Percentiles rank a stretch among this genome's conserved stretches.
Conservation (phyloP, 92 coral and sea anemone genomes). For the Zoanthus sansibaricus region DNA sequence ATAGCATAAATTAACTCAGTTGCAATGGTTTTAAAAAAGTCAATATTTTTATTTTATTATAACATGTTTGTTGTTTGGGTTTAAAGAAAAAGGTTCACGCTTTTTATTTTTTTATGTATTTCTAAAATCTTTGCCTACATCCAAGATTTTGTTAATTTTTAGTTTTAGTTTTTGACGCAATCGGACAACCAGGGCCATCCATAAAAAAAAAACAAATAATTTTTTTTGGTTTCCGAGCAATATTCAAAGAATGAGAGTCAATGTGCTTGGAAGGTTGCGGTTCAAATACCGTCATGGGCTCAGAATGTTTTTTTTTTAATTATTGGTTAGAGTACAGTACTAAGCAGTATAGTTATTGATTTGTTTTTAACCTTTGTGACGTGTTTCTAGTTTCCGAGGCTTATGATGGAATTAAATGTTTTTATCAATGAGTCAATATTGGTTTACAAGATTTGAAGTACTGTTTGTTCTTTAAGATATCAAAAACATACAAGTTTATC, state of each 20-base stretch:
- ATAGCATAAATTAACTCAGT: neutral
- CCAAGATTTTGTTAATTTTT: neutral
- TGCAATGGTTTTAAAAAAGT: neutral
- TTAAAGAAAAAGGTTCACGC: neutral
- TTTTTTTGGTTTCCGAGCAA: neutral
- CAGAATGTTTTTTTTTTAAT: too few species aligned
- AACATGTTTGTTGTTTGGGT: neutral
- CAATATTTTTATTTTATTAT: too few species aligned
- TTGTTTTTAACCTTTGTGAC: neutral
- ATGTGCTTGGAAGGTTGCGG: neutral
- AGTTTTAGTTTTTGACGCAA: neutral
- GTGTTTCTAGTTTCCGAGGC: neutral
- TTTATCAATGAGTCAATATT: conserved; percentile 14
- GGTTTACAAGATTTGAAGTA: neutral
- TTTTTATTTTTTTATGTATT: neutral
- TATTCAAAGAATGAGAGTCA: neutral
- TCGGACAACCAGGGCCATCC: neutral
- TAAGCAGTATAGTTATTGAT: too few species aligned
- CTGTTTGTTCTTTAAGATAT: neutral
- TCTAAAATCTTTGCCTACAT: neutral
- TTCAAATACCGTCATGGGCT: too few species aligned
- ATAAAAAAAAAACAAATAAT: neutral
- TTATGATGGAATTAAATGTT: neutral
- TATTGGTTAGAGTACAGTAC: too few species aligned
- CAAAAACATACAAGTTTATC: conserved; percentile 5